phyloP scores from a whole-genome alignment of 2,888 invertebrate genomes.

The Brenthis ino region DNA sequence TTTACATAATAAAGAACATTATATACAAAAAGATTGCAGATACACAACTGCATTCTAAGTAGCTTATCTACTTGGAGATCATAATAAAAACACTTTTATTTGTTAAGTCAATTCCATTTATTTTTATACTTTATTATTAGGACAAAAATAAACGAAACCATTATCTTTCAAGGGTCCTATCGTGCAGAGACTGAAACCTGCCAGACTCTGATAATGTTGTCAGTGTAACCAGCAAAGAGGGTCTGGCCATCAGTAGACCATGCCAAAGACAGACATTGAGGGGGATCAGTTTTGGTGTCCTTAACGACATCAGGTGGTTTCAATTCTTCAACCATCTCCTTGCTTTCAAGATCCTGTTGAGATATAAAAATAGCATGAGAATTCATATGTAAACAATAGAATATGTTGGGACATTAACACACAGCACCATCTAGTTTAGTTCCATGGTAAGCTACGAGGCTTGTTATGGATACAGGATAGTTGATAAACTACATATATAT shows the following conservation, averaged over 20 bases:
- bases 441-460: no score
- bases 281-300: conserved; percentile 92
- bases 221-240: conserved; percentile 98
- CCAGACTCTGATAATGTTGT: conserved; percentile 99
- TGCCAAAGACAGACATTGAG: conserved; percentile 97
- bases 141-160: conserved; percentile 79
- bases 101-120: conserved; percentile 73
- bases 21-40: conserved; percentile 46
- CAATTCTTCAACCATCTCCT: conserved; percentile 99
- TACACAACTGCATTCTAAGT: conserved; percentile 29
- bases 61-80: conserved; percentile 62
- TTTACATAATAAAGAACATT: conserved; percentile 57
- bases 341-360: conserved; percentile 96
- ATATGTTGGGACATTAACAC: no score
- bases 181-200: conserved; percentile 95
- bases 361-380: neutral
- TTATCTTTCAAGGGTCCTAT: conserved; percentile 68
- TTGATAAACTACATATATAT: no score
- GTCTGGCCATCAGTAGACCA: conserved; percentile 99
- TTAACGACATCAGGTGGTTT: conserved; percentile 97
- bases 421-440: no score
- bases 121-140: conserved; percentile 69
- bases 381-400: neutral
- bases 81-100: conserved; percentile 63
- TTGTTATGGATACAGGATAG: no score